Evolutionary conservation across 2,888 invertebrate genomes (phyloP).

Genomic region (Cremastobaeus sp.): DNA sequence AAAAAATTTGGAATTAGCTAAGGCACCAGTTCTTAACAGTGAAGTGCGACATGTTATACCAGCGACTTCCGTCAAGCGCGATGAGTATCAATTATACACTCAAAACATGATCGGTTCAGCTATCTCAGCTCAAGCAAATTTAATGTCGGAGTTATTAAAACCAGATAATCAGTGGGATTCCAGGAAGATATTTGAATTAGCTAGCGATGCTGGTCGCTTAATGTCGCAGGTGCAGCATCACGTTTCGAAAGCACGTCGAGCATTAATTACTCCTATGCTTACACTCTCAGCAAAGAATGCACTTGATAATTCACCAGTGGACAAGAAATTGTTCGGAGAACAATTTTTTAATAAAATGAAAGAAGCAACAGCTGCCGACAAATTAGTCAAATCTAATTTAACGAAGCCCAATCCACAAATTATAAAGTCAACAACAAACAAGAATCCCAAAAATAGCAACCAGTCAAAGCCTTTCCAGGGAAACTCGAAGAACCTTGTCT

Average conservation of each 20-base stretch:
- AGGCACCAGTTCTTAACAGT: constrained; percentile 14
- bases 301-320: constrained; percentile 16
- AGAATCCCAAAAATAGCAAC: too few relatives aligned
- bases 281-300: constrained; percentile 22
- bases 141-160: constrained; percentile 29
- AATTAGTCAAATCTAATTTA: not conserved
- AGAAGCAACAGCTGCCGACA: constrained; percentile 17
- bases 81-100: constrained; percentile 29
- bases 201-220: constrained; percentile 32
- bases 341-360: constrained; percentile 31
- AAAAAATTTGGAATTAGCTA: constrained; percentile 18
- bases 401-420: not conserved
- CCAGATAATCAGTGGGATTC: constrained; percentile 38
- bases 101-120: constrained; percentile 13
- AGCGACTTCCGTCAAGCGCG: constrained; percentile 6
- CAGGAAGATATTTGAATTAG: constrained; percentile 31
- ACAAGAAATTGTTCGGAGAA: constrained; percentile 31
- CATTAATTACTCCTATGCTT: constrained; percentile 37
- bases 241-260: constrained; percentile 27
- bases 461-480: constrained; percentile 4
- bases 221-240: constrained; percentile 17
- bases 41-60: constrained; percentile 20
- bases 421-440: too few relatives aligned
- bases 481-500: constrained; percentile 9
- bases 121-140: constrained; percentile 22